Evolutionary conservation across 2,113 vertebrate genomes (phyloP).

Genomic region (Oreochromis niloticus): DNA sequence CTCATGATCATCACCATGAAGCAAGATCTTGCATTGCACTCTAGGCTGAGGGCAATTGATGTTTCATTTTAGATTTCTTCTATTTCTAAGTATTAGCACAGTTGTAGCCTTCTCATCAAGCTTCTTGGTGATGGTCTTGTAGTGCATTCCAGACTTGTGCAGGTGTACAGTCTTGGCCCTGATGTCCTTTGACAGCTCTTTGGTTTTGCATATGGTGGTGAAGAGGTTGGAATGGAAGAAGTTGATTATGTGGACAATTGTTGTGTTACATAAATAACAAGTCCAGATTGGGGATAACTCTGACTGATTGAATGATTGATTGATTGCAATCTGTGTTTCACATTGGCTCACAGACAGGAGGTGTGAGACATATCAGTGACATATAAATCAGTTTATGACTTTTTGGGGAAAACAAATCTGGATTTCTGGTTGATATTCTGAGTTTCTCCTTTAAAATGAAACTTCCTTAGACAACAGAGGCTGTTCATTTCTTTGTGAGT

Average conservation of each 20-base stretch:
- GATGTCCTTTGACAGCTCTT: not conserved
- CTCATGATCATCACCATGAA: not conserved
- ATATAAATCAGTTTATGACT: not conserved
- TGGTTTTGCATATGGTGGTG: not conserved
- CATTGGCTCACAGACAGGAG: accelerated
- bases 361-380: not conserved
- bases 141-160: not conserved
- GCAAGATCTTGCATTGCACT: not conserved
- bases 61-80: not conserved
- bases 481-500: not conserved
- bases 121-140: not conserved
- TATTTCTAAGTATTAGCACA: not conserved
- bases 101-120: not conserved
- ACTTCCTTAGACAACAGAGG: not conserved
- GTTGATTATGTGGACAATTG: not conserved
- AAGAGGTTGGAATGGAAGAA: not conserved
- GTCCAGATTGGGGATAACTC: not conserved
- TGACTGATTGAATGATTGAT: not conserved
- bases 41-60: not conserved
- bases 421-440: not conserved
- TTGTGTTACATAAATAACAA: not conserved
- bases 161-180: not conserved
- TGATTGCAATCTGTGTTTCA: not conserved
- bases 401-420: not conserved
- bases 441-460: not conserved